phyloP scores from a whole-genome alignment of 2,888 invertebrate genomes.

The Drosophila siamana region DNA sequence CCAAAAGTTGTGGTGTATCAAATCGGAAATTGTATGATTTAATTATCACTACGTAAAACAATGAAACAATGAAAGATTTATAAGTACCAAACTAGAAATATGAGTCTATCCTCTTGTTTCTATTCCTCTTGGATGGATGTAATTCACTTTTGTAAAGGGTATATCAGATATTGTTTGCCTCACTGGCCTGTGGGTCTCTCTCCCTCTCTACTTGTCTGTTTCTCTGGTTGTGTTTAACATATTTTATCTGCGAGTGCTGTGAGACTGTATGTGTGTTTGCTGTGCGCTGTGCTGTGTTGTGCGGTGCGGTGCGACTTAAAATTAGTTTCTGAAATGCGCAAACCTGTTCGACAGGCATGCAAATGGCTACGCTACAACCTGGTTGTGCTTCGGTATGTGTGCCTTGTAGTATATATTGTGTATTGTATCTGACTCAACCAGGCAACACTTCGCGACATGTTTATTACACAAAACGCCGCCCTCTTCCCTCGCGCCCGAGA shows the following conservation, averaged over 20 bases:
- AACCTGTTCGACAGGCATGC: constrained; percentile 66
- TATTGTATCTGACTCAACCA: constrained; percentile 34
- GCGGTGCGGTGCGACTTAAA: constrained; percentile 34
- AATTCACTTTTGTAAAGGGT: too few species aligned
- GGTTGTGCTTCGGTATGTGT: constrained; percentile 8
- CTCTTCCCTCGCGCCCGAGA: not conserved
- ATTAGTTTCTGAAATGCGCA: constrained; percentile 63
- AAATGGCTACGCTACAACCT: constrained; percentile 31
- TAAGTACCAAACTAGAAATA: too few species aligned
- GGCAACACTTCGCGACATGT: constrained; percentile 47
- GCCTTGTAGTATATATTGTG: constrained; percentile 21
- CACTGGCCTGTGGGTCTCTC: not conserved
- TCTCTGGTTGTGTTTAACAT: constrained; percentile 46
- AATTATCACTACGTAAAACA: too few species aligned
- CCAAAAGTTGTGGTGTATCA: too few species aligned
- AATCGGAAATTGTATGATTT: too few species aligned
- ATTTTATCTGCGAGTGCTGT: constrained; percentile 50
- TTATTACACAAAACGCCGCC: constrained; percentile 37
- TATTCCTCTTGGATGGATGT: too few species aligned
- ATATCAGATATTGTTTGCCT: constrained; percentile 2
- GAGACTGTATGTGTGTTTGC: constrained; percentile 9
- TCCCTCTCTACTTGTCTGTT: too few species aligned
- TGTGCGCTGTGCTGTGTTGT: constrained; percentile 9
- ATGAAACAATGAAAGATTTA: too few species aligned
- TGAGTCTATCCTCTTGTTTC: too few species aligned